Base-by-base conservation (phyloP, 1,140 invertebrate species). In the Caenorhabditis tropicalis region DNA sequence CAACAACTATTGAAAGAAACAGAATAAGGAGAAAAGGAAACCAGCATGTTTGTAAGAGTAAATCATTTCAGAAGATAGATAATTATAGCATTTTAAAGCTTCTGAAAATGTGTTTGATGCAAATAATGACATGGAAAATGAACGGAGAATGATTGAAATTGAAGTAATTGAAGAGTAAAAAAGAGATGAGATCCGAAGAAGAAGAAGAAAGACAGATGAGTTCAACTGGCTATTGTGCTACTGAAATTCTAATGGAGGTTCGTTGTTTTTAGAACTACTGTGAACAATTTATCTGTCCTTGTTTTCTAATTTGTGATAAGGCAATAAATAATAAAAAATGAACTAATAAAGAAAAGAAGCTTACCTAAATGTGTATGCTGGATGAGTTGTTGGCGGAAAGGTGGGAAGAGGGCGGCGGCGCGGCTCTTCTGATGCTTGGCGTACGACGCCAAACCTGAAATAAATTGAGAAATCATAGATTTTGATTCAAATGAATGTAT, bases 391-490 rank as follows among this genome's bases (percentile, higher is more conserved):
- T 74, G 65, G 65, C 65, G 65, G 65, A 74, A 74, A 74, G 65
- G 65, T 74, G 65, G 36, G 65, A 74, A 74, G 65, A 43, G 65
- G 87, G 24, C 46, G 82, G 85, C 31, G 85, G 82, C 16, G 82
- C 82, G 24, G 84, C 79, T 48, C 86, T 31, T 81, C 86, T 5
- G 27, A 86, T 84, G 33, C 86, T 88, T 15, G 89, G 89, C 15
- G 89, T 90, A 21, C 89, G 33, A 19, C 89, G 39, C 89, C 89
- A 90, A 43, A 88, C 65, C 65, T 74, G 36, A 56, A 56, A 24
- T 27, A 12, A 2, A 27, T 27, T 21, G 39, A 43, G 12, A 6
- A 56, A n/a, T 29, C 31, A 33, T 3, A 31, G 29, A 29, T 33
- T 36, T 65, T 65, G 15, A 65, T 33, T 0, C 3, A 51, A 65